A percentile compares a stretch with the other conserved stretches of the same genome.
These are phyloP conservation scores for Zelostemma sp. DNA, from an alignment of 1,140 invertebrate species.

Conservation along the genomic window DNA sequence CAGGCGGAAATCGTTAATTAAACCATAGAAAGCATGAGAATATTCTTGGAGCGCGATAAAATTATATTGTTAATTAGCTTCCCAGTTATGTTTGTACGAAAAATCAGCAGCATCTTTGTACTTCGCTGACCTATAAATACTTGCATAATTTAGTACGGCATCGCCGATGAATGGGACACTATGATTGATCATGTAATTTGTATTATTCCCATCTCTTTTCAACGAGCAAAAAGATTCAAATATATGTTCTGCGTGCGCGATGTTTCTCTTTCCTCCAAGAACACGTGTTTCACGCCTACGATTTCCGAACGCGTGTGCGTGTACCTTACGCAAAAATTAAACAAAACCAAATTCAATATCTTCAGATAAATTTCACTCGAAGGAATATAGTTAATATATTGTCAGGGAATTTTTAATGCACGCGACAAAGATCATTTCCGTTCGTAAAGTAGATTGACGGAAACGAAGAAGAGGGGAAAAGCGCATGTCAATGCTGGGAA, in stretches of 20 bases:
- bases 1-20: neutral
- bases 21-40: constrained; percentile 2
- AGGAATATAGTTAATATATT: too few species aligned
- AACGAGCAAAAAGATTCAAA: neutral
- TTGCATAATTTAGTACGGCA: neutral
- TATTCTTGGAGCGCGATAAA: neutral
- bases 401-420: neutral
- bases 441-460: constrained; percentile 23
- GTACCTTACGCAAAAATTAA: neutral
- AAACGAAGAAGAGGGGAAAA: constrained; percentile 33
- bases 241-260: neutral
- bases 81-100: too few species aligned
- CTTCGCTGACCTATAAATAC: too few species aligned
- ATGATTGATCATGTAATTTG: constrained; percentile 2
- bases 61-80: too few species aligned
- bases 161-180: neutral
- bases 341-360: neutral
- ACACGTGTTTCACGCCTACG: constrained; percentile 8
- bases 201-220: neutral
- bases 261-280: constrained; percentile 5
- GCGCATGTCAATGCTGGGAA: constrained; percentile 22
- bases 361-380: too few species aligned
- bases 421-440: constrained; percentile 9
- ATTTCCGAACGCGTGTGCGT: neutral
- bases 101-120: too few species aligned